Evolutionary conservation across 1,140 invertebrate genomes (phyloP).

Genomic region (Tetramorium parvispinum): DNA sequence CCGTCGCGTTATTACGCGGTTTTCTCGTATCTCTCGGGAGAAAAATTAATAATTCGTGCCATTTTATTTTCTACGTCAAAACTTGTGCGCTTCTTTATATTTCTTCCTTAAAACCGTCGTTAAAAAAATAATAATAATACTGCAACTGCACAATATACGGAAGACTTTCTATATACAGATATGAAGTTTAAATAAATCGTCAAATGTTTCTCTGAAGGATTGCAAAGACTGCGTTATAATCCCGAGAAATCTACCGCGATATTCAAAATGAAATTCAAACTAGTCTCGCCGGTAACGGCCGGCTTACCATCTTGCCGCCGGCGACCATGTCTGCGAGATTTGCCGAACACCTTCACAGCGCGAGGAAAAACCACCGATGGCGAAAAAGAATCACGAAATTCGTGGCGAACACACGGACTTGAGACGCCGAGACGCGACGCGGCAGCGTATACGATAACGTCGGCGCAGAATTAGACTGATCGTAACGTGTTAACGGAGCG

Average conservation of each 20-base stretch:
- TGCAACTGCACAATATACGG: not conserved
- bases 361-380: not conserved
- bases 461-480: not conserved
- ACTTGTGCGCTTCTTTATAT: not conserved
- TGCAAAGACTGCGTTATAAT: not conserved
- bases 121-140: not conserved
- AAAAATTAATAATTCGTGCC: not conserved
- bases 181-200: not conserved
- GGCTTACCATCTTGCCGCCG: slow-evolving; percentile 80
- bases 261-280: not conserved
- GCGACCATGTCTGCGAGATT: slow-evolving; percentile 77
- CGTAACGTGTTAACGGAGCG: not conserved
- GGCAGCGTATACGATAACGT: slow-evolving; percentile 6
- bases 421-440: not conserved
- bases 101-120: not conserved
- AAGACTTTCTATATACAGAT: not conserved
- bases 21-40: not conserved
- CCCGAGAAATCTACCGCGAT: not conserved
- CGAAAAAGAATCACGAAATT: not conserved
- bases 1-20: not conserved
- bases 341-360: slow-evolving; percentile 19
- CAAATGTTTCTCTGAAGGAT: not conserved
- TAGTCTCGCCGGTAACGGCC: slow-evolving; percentile 7
- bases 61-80: not conserved
- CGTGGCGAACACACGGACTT: not conserved